phyloP scores from a whole-genome alignment of 2,888 invertebrate genomes.

The Hirtodrosophila duncani region DNA sequence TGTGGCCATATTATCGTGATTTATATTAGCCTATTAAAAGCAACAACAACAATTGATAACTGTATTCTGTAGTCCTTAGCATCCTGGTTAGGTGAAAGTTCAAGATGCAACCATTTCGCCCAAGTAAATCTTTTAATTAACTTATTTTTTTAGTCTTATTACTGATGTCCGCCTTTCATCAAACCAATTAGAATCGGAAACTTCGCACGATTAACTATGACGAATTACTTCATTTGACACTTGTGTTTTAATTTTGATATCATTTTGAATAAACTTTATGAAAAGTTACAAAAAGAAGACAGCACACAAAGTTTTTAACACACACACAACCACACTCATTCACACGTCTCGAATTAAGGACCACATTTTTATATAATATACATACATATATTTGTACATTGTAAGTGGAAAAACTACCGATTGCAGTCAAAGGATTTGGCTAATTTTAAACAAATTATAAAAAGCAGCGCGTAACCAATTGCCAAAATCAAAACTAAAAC shows the following conservation, averaged over 20 bases:
- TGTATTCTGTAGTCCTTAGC: constrained; percentile 27
- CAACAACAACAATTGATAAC: constrained; percentile 19
- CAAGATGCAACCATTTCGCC: constrained; percentile 6
- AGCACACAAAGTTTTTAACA: constrained; percentile 50
- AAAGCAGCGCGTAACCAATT: constrained; percentile 63
- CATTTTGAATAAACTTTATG: constrained; percentile 42
- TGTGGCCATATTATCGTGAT: constrained; percentile 93
- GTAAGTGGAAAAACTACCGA: constrained; percentile 56
- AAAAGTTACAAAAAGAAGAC: no score
- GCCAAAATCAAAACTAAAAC: constrained; percentile 49
- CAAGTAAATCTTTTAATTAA: no score
- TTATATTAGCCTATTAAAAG: constrained; percentile 73
- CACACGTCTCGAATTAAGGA: constrained; percentile 68
- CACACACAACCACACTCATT: constrained; percentile 24
- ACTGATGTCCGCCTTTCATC: no score
- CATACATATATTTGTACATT: constrained; percentile 44
- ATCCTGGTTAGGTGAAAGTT: constrained; percentile 16
- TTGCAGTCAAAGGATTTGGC: constrained; percentile 66
- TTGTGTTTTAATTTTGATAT: no score
- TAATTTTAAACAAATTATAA: constrained; percentile 49
- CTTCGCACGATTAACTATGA: no score
- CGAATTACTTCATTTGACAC: no score
- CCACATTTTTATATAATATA: constrained; percentile 60
- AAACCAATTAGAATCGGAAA: no score
- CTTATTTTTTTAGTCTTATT: no score